Conservation (phyloP, 2,888 invertebrate species). For the Coenonympha arcania region DNA sequence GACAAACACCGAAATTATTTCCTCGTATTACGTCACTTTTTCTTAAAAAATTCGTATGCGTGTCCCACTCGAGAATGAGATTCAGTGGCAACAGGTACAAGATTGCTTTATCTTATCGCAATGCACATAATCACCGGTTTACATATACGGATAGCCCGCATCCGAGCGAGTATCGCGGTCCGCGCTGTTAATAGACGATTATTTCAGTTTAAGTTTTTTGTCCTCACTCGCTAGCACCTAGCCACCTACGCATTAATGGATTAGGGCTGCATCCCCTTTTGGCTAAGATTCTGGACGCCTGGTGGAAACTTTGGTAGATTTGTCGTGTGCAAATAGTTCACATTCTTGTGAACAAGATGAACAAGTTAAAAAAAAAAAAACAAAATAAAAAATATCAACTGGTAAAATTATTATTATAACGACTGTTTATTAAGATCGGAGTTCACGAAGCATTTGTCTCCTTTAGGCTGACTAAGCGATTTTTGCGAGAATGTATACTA, state of each 20-base stretch:
- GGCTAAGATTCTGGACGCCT: too few species aligned
- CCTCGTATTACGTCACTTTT: neutral
- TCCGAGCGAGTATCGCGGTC: conserved; percentile 48
- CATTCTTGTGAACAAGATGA: too few species aligned
- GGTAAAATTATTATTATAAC: too few species aligned
- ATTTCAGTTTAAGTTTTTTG: conserved; percentile 64
- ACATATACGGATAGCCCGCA: conserved; percentile 53
- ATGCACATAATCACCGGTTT: conserved; percentile 47
- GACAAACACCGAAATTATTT: too few species aligned
- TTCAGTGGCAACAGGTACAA: conserved; percentile 21
- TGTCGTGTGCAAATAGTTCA: too few species aligned
- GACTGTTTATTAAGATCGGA: too few species aligned
- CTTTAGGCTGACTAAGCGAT: too few species aligned
- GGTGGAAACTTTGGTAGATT: too few species aligned
- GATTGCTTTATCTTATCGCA: conserved; percentile 35
- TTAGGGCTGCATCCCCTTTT: conserved; percentile 46
- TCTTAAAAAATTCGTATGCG: conserved; percentile 16
- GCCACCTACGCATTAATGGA: conserved; percentile 49
- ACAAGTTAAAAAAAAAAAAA: too few species aligned
- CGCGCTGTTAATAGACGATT: conserved; percentile 38
- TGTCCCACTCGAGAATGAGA: conserved; percentile 16
- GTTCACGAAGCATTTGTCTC: too few species aligned
- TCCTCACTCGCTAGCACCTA: conserved; percentile 55
- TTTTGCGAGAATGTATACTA: too few species aligned
- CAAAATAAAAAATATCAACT: too few species aligned